Evolutionary conservation across 2,113 vertebrate species (phyloP).

Genomic region (Stercorarius parasiticus): DNA sequence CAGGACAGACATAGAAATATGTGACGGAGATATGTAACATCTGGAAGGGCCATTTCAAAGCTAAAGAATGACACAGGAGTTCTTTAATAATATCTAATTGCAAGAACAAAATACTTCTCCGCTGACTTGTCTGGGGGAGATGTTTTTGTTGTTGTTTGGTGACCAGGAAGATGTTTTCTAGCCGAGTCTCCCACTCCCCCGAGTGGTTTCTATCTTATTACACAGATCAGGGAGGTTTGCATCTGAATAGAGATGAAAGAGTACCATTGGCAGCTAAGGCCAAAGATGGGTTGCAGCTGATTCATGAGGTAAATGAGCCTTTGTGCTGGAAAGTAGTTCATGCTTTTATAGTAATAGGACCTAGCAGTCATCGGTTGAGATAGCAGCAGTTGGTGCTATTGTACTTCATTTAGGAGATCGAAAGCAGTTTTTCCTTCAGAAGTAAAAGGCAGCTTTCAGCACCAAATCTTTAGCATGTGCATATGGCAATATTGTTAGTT

Average conservation of each 20-base stretch:
- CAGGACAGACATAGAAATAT: not conserved
- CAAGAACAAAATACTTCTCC: not conserved
- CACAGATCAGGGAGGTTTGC: conserved; percentile 3
- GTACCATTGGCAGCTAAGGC: not conserved
- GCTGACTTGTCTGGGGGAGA: not conserved
- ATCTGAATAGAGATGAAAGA: not conserved
- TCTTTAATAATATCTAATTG: not conserved
- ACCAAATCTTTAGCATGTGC: not conserved
- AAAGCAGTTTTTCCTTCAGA: not conserved
- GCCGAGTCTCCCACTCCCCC: not conserved
- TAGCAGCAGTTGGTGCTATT: conserved; percentile 29
- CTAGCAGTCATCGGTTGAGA: not conserved
- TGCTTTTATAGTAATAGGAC: not conserved
- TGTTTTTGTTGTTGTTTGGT: not conserved
- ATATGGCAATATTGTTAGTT: not conserved
- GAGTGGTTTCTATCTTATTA: not conserved
- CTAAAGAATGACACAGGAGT: not conserved
- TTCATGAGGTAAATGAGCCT: conserved; percentile 7
- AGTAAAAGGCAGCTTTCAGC: not conserved
- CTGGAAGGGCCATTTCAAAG: not conserved
- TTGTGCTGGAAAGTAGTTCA: not conserved
- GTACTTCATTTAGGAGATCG: not conserved
- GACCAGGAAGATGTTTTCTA: not conserved
- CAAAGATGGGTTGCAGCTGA: conserved; percentile 1
- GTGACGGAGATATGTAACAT: not conserved